phyloP scores from a whole-genome alignment of 2,797 vertebrate species.

The Vipera latastei region DNA sequence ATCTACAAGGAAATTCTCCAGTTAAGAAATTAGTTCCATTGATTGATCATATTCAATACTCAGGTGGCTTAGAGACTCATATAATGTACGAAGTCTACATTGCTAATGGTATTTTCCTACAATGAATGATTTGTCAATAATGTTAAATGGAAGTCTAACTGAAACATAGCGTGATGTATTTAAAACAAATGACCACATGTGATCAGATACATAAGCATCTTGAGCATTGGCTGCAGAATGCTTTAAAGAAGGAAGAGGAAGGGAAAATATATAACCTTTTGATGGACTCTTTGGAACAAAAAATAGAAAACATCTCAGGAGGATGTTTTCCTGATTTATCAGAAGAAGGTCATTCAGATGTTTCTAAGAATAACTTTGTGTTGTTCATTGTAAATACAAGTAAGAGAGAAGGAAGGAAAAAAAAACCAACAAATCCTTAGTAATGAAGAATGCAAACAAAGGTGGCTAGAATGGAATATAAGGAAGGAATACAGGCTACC shows the following conservation, averaged over 20 bases:
- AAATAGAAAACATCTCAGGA: neutral
- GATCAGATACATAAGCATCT: neutral
- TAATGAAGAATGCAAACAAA: conserved; percentile 39
- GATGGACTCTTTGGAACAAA: neutral
- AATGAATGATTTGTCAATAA: conserved; percentile 44
- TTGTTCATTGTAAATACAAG: conserved; percentile 44
- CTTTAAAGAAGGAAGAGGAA: conserved; percentile 4
- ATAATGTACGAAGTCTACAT: conserved; percentile 38
- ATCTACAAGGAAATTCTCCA: conserved; percentile 29
- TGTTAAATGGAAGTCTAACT: conserved; percentile 34
- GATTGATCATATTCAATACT: conserved; percentile 37
- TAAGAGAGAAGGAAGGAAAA: conserved; percentile 30
- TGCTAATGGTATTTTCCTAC: conserved; percentile 42
- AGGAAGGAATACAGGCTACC: conserved; percentile 12
- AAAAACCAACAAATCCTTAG: neutral
- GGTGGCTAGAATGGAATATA: conserved; percentile 3
- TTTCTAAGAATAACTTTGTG: conserved; percentile 3
- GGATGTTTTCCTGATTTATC: neutral
- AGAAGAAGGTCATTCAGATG: neutral
- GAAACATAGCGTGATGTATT: neutral
- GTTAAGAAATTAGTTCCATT: conserved; percentile 20
- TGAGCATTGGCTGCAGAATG: conserved; percentile 12
- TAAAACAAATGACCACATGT: neutral
- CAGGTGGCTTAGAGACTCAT: conserved; percentile 5
- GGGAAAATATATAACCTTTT: neutral